These are phyloP conservation scores for Catamblyrhynchus diadema DNA, from an alignment of 2,797 vertebrate genomes.

Conservation along the genomic window DNA sequence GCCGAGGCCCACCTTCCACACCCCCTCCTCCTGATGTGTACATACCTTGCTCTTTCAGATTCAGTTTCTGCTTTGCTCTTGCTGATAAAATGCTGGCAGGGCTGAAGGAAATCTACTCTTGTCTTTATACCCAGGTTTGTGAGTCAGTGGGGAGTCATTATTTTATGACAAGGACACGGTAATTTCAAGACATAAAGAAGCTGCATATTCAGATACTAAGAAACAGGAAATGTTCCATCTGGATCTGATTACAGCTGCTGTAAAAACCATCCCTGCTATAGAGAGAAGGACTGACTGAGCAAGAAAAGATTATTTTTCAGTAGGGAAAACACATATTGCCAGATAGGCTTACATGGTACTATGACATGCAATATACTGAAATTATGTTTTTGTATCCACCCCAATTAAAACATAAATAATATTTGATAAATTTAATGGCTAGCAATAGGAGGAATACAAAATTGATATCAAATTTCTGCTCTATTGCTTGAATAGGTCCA, in stretches of 20 bases:
- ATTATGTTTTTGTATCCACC: neutral
- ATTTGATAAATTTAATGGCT: neutral
- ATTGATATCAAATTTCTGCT: neutral
- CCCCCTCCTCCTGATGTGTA: neutral
- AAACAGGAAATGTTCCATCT: constrained; percentile 5
- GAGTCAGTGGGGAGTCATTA: neutral
- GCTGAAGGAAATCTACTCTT: neutral
- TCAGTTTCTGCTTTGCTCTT: neutral
- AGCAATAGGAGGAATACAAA: neutral
- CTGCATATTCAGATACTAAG: neutral
- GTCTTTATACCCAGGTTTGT: neutral
- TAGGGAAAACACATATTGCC: neutral
- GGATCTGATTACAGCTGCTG: neutral
- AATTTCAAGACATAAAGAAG: neutral
- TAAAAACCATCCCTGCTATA: neutral
- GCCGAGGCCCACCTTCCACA: neutral
- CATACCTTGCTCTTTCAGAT: neutral
- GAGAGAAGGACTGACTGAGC: neutral
- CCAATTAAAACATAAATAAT: neutral
- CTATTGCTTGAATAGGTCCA: neutral
- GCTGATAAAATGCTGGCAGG: neutral
- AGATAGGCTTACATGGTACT: neutral
- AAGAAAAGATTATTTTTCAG: neutral
- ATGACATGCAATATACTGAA: neutral
- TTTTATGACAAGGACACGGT: neutral